A percentile compares a stretch with the other conserved stretches of the same genome.
phyloP scores from a whole-genome alignment of 2,888 invertebrate species.

The Dione vanillae region DNA sequence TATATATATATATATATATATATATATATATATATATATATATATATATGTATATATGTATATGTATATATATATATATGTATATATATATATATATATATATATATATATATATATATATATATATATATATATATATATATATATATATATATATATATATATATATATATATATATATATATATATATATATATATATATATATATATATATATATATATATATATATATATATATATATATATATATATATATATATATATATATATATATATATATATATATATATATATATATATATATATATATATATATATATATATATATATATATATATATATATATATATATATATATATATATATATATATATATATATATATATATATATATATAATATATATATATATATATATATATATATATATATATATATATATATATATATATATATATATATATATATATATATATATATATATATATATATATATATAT shows the following conservation, averaged over 20 bases:
- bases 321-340: background rate
- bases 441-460: background rate
- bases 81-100: background rate
- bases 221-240: background rate
- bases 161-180: background rate
- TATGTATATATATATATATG: background rate
- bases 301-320: background rate
- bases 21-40: background rate
- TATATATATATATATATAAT: background rate
- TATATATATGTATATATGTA: background rate
- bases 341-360: background rate
- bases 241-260: background rate
- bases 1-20: too few species aligned
- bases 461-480: background rate
- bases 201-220: background rate
- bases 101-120: background rate
- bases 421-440: background rate
- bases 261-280: background rate
- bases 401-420: background rate
- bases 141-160: background rate
- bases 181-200: background rate
- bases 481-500: background rate
- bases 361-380: background rate
- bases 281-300: background rate
- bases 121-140: background rate